Evolutionary conservation across 2,113 vertebrate genomes (phyloP).

Genomic region (Pithys albifrons): DNA sequence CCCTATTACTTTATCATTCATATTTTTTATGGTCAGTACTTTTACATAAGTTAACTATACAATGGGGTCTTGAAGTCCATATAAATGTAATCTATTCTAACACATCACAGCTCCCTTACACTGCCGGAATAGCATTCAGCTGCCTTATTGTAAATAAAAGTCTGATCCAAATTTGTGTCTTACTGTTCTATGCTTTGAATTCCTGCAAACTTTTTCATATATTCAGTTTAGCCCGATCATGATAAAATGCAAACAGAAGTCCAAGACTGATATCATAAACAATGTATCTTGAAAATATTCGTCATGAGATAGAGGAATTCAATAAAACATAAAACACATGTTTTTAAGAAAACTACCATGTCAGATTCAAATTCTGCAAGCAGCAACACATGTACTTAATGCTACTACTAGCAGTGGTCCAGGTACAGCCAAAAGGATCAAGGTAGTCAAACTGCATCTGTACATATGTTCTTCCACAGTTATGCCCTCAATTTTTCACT

Average conservation of each 20-base stretch:
- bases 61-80: background rate
- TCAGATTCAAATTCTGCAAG: background rate
- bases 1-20: background rate
- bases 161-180: background rate
- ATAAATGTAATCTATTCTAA: background rate
- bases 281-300: background rate
- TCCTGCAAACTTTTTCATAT: background rate
- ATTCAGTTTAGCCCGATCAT: background rate
- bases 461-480: background rate
- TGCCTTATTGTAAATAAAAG: background rate
- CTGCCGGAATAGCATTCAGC: background rate
- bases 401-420: background rate
- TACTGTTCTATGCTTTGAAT: background rate
- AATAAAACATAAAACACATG: background rate
- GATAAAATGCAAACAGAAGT: background rate
- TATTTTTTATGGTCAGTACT: background rate
- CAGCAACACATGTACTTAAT: background rate
- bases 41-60: background rate
- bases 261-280: background rate
- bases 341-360: background rate
- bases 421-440: background rate
- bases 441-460: background rate
- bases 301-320: rapidly evolving
- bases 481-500: background rate
- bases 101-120: background rate